Evolutionary conservation across 2,888 invertebrate genomes (phyloP), one percentile per base, ranked within the genome.

Genomic region (Caenorhabditis sp.): DNA sequence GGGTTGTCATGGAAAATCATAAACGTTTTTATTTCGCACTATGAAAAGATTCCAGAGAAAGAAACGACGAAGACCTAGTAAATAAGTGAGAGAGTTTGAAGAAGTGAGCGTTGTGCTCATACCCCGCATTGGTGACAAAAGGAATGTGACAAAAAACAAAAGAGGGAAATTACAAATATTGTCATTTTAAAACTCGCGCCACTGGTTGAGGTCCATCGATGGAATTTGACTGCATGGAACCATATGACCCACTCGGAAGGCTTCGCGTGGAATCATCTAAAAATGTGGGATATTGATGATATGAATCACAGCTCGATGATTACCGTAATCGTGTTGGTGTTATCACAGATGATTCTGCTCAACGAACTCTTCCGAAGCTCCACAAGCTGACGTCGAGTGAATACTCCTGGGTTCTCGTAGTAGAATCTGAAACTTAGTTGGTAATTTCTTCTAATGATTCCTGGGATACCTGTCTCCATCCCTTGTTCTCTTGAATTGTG

Each of bases 331-430:
- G 95, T 94, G 92, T 97, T 97, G 92, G 96, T 95, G 93, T 97
- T 97, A 88, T 96, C 96, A 91, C 97, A 98, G 76, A 96, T 93
- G 0, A 97, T 93, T 93, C 96, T 96, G 0, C 96, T 95, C 59
- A 97, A 92, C 0, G 96, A 96, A 1, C 95, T 94, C 92, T 96
- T 96, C 0, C 96, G 94, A 70, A 98, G 95, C 93, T 96, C 96
- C 0, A 93, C 93, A 16, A 97, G 93, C 94, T 98, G 97, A 14
- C 89, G 90, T 63, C 88, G 85, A 26, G 91, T 89, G 86, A 90
- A 92, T 12, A 92, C 85, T 56, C 92, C 92, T 16, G 91, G 89
- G 80, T 93, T 93, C 86, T 94, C 93, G 87, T 93, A 94, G 92
- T 93, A 94, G 88, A 94, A 93, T 86, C 93, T 91, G 64, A 59